Evolutionary conservation across 2,113 vertebrate species (phyloP).

Genomic region (Meles meles): DNA sequence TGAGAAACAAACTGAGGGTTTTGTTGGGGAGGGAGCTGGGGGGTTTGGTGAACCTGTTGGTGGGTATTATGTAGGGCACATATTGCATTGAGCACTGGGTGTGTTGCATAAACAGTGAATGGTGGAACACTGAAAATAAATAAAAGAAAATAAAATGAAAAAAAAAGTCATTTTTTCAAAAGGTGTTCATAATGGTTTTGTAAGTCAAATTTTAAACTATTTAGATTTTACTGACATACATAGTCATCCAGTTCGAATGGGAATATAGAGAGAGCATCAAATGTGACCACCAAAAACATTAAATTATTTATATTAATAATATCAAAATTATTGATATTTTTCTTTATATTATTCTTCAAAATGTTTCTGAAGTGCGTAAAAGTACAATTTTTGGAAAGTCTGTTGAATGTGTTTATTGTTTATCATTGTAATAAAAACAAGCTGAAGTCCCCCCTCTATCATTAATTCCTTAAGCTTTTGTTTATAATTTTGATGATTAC

Average conservation of each 20-base stretch:
- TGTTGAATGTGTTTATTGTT: neutral
- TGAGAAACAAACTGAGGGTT: no score
- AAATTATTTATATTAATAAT: slow-evolving; percentile 26
- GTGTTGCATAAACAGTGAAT: no score
- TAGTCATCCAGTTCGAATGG: neutral
- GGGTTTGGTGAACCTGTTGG: no score
- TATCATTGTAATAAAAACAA: slow-evolving; percentile 5
- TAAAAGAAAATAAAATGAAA: no score
- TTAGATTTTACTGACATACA: neutral
- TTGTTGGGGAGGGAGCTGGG: no score
- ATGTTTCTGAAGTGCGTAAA: neutral
- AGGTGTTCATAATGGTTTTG: neutral
- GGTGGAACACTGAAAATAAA: no score
- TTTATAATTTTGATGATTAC: slow-evolving; percentile 45
- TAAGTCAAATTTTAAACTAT: slow-evolving; percentile 9
- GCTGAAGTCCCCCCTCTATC: neutral
- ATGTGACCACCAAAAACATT: neutral
- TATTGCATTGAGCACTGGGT: no score
- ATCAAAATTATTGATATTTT: neutral
- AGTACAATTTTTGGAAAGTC: neutral
- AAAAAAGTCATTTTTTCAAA: neutral
- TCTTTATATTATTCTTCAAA: neutral
- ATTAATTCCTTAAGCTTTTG: slow-evolving; percentile 38
- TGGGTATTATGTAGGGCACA: no score
- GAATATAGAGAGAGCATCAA: neutral